A percentile compares a stretch with the other conserved stretches of the same genome.
These are phyloP conservation scores for cattle (Bos taurus) DNA, from an alignment of 2,113 vertebrate species.

Conservation along the genomic window DNA sequence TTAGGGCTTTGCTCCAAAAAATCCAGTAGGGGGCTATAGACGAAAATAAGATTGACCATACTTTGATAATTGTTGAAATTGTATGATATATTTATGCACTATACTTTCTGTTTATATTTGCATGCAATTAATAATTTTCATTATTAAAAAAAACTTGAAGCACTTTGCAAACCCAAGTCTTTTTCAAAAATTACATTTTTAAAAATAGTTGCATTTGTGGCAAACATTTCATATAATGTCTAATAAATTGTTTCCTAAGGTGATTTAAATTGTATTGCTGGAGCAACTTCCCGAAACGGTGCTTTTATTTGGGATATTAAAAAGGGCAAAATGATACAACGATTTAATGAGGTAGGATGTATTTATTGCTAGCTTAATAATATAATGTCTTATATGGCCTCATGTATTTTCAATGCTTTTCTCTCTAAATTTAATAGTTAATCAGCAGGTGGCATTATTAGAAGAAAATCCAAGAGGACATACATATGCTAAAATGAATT, in stretches of 20 bases:
- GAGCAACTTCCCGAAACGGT: conserved; percentile 94
- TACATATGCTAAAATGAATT: neutral
- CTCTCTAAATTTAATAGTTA: neutral
- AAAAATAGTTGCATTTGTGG: neutral
- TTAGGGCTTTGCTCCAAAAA: neutral
- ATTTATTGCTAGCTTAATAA: neutral
- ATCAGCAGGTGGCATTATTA: neutral
- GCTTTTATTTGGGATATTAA: conserved; percentile 97
- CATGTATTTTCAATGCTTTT: neutral
- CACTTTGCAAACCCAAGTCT: neutral
- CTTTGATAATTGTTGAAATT: neutral
- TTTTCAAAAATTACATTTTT: neutral
- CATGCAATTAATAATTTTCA: neutral
- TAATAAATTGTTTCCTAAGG: conserved; percentile 80
- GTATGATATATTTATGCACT: neutral
- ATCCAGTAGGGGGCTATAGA: neutral
- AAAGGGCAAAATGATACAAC: conserved; percentile 94
- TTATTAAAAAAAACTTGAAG: neutral
- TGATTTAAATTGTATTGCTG: conserved; percentile 96
- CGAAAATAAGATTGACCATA: neutral
- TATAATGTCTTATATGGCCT: neutral
- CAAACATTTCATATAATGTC: neutral
- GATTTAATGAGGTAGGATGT: conserved; percentile 91
- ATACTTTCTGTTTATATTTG: neutral
- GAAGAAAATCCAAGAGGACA: neutral